Evolutionary conservation across 2,888 invertebrate genomes (phyloP).

Genomic region (Caenorhabditis wallacei): DNA sequence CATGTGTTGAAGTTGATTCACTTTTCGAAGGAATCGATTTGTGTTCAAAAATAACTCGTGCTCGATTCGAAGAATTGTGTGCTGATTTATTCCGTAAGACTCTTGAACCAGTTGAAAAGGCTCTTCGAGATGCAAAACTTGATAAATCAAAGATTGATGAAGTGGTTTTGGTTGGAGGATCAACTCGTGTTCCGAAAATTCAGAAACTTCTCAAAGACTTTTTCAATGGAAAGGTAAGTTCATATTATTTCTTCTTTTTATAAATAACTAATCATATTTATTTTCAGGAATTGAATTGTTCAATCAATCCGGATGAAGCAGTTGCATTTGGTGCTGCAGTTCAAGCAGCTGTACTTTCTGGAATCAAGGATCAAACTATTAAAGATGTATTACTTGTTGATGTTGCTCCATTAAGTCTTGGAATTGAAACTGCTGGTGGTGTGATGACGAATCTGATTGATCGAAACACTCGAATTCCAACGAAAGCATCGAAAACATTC

Average conservation of each 20-base stretch:
- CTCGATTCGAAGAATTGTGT: constrained; percentile 90
- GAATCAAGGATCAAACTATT: constrained; percentile 58
- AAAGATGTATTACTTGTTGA: constrained; percentile 88
- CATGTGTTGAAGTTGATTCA: constrained; percentile 92
- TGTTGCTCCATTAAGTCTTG: constrained; percentile 92
- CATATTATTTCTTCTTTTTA: too few species aligned
- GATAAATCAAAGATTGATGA: constrained; percentile 87
- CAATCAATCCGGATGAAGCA: constrained; percentile 96
- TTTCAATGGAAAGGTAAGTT: constrained; percentile 84
- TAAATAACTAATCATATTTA: too few species aligned
- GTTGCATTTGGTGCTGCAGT: constrained; percentile 92
- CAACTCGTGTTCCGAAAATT: constrained; percentile 92
- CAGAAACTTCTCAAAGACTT: constrained; percentile 87
- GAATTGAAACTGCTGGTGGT: constrained; percentile 94
- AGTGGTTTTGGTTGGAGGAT: constrained; percentile 88
- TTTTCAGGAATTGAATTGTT: constrained; percentile 95
- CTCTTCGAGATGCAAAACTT: constrained; percentile 95
- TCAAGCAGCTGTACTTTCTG: constrained; percentile 68
- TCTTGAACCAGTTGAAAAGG: constrained; percentile 96
- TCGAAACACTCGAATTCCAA: constrained; percentile 84
- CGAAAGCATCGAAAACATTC: constrained; percentile 85
- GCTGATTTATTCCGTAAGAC: constrained; percentile 96
- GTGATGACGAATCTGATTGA: constrained; percentile 91
- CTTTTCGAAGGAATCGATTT: constrained; percentile 96
- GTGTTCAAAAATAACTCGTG: constrained; percentile 93